A percentile compares a stretch with the other conserved stretches of the same genome.
These are phyloP conservation scores for Urocyon cinereoargenteus DNA, from an alignment of 2,797 vertebrate genomes.

Conservation along the genomic window DNA sequence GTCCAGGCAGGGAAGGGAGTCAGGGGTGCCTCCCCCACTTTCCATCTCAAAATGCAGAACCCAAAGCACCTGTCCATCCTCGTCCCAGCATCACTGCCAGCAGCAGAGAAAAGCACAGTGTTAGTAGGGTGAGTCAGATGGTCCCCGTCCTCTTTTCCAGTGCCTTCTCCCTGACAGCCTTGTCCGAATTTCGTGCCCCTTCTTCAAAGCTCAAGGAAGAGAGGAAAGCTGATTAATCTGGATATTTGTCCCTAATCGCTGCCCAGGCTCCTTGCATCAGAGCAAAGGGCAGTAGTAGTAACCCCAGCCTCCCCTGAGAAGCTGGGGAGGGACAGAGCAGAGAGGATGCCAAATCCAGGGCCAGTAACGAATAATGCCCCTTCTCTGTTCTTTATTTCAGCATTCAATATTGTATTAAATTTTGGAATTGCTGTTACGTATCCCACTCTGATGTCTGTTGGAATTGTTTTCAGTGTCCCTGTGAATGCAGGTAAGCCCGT, in stretches of 20 bases:
- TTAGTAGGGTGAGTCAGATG: rapidly evolving
- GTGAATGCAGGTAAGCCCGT: constrained; percentile 95
- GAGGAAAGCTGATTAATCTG: no score
- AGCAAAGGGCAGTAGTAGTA: not conserved
- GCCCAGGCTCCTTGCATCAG: not conserved
- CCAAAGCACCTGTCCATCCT: no score
- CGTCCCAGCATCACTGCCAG: not conserved
- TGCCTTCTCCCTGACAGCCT: not conserved
- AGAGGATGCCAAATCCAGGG: no score
- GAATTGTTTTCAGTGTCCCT: constrained; percentile 97
- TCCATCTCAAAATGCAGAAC: not conserved
- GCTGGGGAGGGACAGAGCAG: not conserved
- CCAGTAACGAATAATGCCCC: not conserved
- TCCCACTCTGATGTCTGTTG: constrained; percentile 96
- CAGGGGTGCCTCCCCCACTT: rapidly evolving
- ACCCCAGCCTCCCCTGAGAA: not conserved
- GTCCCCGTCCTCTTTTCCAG: not conserved
- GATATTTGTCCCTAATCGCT: not conserved
- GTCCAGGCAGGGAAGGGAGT: not conserved
- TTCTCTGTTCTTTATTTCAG: constrained; percentile 86
- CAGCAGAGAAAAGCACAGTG: not conserved
- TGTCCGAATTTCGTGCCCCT: not conserved
- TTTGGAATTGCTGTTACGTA: constrained; percentile 98
- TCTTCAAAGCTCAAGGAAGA: not conserved
- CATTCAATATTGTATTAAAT: constrained; percentile 98